Evolutionary conservation across 2,888 invertebrate genomes (phyloP).

Genomic region (Muschampia plurimacula): DNA sequence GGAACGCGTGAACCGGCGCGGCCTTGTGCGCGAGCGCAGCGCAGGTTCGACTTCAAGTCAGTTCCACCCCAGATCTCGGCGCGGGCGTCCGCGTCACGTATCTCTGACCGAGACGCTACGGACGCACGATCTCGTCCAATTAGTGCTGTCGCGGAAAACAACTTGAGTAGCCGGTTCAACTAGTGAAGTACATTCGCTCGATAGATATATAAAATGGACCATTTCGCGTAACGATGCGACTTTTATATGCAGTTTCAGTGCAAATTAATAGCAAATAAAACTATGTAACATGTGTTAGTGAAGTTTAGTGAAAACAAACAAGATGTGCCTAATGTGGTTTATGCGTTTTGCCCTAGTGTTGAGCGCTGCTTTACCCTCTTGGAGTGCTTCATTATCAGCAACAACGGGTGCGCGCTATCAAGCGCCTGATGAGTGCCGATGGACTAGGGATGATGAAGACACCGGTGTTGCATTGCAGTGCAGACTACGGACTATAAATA

Average conservation of each 20-base stretch:
- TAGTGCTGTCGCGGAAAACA: slow-evolving; percentile 83
- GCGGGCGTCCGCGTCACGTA: slow-evolving; percentile 75
- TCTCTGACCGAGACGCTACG: slow-evolving; percentile 58
- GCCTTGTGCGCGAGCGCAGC: slow-evolving; percentile 87
- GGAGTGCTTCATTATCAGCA: slow-evolving; percentile 79
- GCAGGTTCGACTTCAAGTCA: slow-evolving; percentile 79
- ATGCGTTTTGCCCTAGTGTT: slow-evolving; percentile 74
- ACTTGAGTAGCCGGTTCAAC: slow-evolving; percentile 82
- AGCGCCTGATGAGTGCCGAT: slow-evolving; percentile 93
- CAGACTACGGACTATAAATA: slow-evolving; percentile 91
- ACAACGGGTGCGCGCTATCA: slow-evolving; percentile 88
- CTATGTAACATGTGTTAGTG: slow-evolving; percentile 76
- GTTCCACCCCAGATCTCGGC: slow-evolving; percentile 83
- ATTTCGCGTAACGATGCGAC: slow-evolving; percentile 58
- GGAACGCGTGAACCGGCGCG: too few species aligned
- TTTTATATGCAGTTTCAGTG: slow-evolving; percentile 74
- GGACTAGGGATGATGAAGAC: slow-evolving; percentile 89
- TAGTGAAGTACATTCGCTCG: slow-evolving; percentile 68
- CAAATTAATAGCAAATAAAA: slow-evolving; percentile 69
- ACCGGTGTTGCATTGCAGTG: slow-evolving; percentile 90
- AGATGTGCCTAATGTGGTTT: slow-evolving; percentile 77
- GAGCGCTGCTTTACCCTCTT: slow-evolving; percentile 70
- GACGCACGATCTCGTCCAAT: slow-evolving; percentile 81
- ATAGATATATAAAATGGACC: slow-evolving; percentile 68
- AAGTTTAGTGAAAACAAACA: slow-evolving; percentile 70